Percentiles rank a stretch among this genome's conserved stretches.
Evolutionary conservation across 2,113 vertebrate genomes (phyloP).

Genomic region (Pundamilia nyererei): DNA sequence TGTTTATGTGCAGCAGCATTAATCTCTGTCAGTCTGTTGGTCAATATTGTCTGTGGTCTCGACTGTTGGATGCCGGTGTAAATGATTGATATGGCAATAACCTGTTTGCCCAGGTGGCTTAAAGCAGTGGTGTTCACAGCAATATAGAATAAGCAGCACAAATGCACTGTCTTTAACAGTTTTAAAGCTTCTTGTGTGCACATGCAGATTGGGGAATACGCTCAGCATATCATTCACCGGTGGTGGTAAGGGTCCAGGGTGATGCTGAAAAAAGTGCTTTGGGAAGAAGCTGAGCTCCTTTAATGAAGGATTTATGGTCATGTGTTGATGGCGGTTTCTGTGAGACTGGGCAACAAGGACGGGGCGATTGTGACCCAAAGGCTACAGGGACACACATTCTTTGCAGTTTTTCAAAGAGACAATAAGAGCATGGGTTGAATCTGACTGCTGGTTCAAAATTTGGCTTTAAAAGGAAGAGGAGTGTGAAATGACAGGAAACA

Average conservation of each 20-base stretch:
- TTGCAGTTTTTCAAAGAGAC: background rate
- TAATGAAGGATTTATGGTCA: background rate
- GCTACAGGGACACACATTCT: background rate
- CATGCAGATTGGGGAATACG: background rate
- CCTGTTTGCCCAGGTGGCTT: conserved; percentile 62
- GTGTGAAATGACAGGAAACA: background rate
- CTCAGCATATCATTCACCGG: background rate
- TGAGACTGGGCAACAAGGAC: background rate
- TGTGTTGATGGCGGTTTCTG: background rate
- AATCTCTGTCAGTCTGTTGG: conserved; percentile 60
- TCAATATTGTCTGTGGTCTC: conserved; percentile 65
- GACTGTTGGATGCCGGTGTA: conserved; percentile 36
- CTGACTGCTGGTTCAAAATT: background rate
- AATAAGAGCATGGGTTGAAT: background rate
- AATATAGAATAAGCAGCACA: conserved; percentile 54
- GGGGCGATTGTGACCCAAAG: background rate
- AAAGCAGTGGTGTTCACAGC: conserved; percentile 35
- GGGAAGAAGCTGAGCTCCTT: background rate
- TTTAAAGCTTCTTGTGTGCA: background rate
- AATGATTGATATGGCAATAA: conserved; percentile 71
- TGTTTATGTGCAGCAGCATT: conserved; percentile 38
- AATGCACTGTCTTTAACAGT: conserved; percentile 25
- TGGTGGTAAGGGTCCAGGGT: background rate
- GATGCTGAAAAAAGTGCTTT: background rate
- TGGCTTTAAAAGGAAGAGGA: background rate